Conservation (phyloP, 2,888 invertebrate genomes). For the Rotaria magnacalcarata region DNA sequence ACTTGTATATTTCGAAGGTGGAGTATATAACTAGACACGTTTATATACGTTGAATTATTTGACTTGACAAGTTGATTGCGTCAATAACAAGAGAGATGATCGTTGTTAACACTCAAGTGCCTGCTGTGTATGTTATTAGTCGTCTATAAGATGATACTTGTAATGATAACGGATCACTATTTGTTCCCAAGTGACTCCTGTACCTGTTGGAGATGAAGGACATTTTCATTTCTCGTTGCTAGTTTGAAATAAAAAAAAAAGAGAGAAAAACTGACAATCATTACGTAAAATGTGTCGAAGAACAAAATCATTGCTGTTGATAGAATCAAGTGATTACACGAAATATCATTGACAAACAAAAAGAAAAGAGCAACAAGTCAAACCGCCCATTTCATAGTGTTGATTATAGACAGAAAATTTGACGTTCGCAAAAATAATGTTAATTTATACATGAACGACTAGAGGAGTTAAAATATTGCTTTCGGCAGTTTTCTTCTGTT, state of each 20-base stretch:
- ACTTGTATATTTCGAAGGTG: background rate
- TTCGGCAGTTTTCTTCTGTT: too few relatives aligned
- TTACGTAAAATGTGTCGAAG: background rate
- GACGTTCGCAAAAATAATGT: too few relatives aligned
- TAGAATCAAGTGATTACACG: background rate
- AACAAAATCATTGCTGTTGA: background rate
- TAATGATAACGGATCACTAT: background rate
- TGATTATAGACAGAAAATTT: too few relatives aligned
- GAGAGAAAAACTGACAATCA: background rate
- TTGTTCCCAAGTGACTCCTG: background rate
- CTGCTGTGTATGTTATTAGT: background rate
- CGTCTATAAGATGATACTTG: background rate
- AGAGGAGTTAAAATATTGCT: too few relatives aligned
- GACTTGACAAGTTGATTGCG: background rate
- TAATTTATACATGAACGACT: too few relatives aligned
- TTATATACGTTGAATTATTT: background rate
- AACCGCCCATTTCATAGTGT: too few relatives aligned
- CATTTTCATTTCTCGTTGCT: background rate
- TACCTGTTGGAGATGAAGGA: slow-evolving; percentile 20
- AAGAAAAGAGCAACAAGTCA: background rate
- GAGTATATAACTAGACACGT: background rate
- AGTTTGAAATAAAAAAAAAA: background rate
- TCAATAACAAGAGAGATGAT: background rate
- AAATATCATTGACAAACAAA: background rate
- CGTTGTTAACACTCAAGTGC: background rate